Base-by-base conservation (phyloP, 2,797 vertebrate genomes). In the Tinamus major region DNA sequence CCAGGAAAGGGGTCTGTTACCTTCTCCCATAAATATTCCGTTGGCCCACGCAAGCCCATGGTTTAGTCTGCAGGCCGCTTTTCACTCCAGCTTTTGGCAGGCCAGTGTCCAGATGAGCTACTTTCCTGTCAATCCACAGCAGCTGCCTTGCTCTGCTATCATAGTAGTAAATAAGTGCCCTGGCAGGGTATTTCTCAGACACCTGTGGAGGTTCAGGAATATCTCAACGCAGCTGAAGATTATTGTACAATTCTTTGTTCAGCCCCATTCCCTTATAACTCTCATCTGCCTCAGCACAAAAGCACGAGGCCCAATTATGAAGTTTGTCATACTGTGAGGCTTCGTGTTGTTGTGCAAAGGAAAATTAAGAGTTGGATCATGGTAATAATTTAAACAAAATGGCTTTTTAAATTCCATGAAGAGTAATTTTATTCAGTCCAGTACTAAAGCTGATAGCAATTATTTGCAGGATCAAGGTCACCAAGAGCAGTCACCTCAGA, bases 311-410 rank as follows among this genome's bases (percentile, higher is more conserved):
- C 23, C 10, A 21, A 2, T 11, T 55, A 27, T 31, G 21, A 88
- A 69, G 3, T 39, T 59, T 75, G 42, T 46, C 4, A 9, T 33
- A 80, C 72, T 61, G 49, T 55, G 16, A 72, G 26, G 6, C 31
- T 74, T 79, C 39, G 13, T 80, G n/a, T 31, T 67, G 16, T 9
- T 65, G 18, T 42, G 5, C 35, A 59, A 89, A 70, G 33, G 51
- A 93, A 89, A 85, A 93, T 89, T 89, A 77, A 51, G 51, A 86
- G 29, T 78, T 59, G 56, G 35, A 67, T 91, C n/a, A 76, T 2
- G 13, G 62, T 87, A 91, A 79, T 72, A 56, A 76, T 67, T 75
- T 79, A 14, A 86, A 79, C 1, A 0, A 77, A 94, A 84, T 20
- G 4, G 7, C 15, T 78, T 89, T 87, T 2, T 80, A 75, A 87